phyloP scores from a whole-genome alignment of 92 coral and sea anemone genomes.

The Bergia sp. region DNA sequence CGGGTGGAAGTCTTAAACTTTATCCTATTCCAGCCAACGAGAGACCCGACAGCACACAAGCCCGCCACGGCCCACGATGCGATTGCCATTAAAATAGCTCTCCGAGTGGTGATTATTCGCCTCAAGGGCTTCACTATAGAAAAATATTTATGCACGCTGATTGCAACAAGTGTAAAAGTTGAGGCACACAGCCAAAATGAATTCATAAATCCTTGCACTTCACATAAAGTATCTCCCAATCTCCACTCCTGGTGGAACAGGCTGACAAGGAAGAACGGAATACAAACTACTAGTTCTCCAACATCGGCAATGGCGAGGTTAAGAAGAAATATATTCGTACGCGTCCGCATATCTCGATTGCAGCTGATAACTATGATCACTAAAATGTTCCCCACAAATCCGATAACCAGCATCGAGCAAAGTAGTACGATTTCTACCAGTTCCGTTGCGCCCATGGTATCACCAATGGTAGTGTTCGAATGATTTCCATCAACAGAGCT shows the following conservation, averaged over 20 bases:
- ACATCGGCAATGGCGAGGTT: slow-evolving; percentile 67
- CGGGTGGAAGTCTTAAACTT: slow-evolving; percentile 47
- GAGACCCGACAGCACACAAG: slow-evolving; percentile 64
- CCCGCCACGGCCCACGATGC: slow-evolving; percentile 66
- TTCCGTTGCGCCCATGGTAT: slow-evolving; percentile 34
- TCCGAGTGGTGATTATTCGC: slow-evolving; percentile 68
- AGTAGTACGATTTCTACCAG: slow-evolving; percentile 58
- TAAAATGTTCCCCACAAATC: slow-evolving; percentile 68
- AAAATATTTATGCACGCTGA: slow-evolving; percentile 86
- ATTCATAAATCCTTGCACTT: slow-evolving; percentile 72
- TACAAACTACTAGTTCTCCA: slow-evolving; percentile 62
- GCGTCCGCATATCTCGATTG: slow-evolving; percentile 79
- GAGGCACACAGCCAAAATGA: slow-evolving; percentile 78
- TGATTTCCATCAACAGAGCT: background rate
- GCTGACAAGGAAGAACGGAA: slow-evolving; percentile 61
- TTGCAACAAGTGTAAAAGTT: slow-evolving; percentile 68
- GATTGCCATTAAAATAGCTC: slow-evolving; percentile 51
- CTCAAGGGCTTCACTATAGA: slow-evolving; percentile 78
- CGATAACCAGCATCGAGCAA: slow-evolving; percentile 48
- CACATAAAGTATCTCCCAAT: slow-evolving; percentile 69
- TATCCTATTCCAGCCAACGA: slow-evolving; percentile 75
- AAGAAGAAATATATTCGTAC: slow-evolving; percentile 76
- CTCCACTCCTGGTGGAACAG: slow-evolving; percentile 62
- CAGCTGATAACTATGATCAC: slow-evolving; percentile 63
- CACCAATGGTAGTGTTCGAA: slow-evolving; percentile 2